A percentile compares a stretch with the other conserved stretches of the same genome.
Conservation (phyloP, 2,888 invertebrate species). For the Bhutanitis thaidina region DNA sequence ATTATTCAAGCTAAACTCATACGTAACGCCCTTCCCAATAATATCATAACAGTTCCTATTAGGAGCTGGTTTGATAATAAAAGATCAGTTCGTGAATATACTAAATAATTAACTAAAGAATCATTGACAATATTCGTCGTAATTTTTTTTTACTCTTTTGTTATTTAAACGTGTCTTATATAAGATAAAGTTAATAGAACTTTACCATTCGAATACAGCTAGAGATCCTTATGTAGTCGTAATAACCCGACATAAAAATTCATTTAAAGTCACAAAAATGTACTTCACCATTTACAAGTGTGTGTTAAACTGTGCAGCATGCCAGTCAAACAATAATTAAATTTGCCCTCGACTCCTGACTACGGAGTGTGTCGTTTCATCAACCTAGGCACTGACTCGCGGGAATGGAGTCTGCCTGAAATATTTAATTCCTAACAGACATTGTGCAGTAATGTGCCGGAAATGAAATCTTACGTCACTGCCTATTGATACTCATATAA, state of each 20-base stretch:
- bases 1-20: no score
- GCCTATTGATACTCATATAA: constrained; percentile 26
- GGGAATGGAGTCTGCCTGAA: constrained; percentile 58
- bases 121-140: no score
- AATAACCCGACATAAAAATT: constrained; percentile 59
- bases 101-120: no score
- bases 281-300: constrained; percentile 65
- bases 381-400: constrained; percentile 64
- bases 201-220: constrained; percentile 24
- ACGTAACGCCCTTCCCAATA: no score
- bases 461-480: constrained; percentile 55
- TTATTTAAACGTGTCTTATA: not conserved
- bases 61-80: no score
- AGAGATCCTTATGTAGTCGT: constrained; percentile 43
- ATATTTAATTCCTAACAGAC: constrained; percentile 64
- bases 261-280: constrained; percentile 64
- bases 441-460: constrained; percentile 59
- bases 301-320: constrained; percentile 62
- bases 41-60: no score
- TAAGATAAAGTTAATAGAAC: constrained; percentile 7
- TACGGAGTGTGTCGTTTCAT: constrained; percentile 67
- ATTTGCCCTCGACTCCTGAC: constrained; percentile 62
- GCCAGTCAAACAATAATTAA: constrained; percentile 71
- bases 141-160: no score
- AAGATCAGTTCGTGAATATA: no score